Evolutionary conservation across 1,140 invertebrate genomes (phyloP).

Genomic region (Oryzaephilus surinamensis): DNA sequence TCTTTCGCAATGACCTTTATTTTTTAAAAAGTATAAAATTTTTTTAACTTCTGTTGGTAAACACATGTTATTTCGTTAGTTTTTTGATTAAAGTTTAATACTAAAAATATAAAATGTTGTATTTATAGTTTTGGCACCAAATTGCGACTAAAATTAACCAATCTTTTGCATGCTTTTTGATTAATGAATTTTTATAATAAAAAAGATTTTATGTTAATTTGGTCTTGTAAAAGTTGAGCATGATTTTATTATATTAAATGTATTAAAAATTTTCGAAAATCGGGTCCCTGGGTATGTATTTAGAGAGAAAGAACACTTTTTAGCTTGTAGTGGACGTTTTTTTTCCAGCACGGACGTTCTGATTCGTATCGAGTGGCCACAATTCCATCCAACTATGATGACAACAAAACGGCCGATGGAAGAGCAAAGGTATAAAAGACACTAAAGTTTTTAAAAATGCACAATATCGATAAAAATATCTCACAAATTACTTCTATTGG

Average conservation of each 20-base stretch:
- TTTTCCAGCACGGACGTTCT: conserved; percentile 78
- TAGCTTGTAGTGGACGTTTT: conserved; percentile 25
- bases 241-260: neutral
- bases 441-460: conserved; percentile 2
- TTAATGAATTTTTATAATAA: neutral
- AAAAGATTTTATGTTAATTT: no score
- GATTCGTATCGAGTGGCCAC: conserved; percentile 91
- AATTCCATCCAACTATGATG: conserved; percentile 75
- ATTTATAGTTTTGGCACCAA: conserved; percentile 13
- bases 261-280: neutral
- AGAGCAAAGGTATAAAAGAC: conserved; percentile 83
- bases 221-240: neutral
- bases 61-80: no score
- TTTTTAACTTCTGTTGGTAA: no score
- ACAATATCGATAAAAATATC: no score
- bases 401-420: conserved; percentile 88
- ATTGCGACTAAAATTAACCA: conserved; percentile 1
- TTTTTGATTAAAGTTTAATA: no score
- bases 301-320: no score
- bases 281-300: neutral
- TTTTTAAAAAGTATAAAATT: no score
- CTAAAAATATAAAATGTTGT: no score
- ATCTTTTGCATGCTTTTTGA: neutral
- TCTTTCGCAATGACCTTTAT: no score
- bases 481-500: no score